phyloP scores from a whole-genome alignment of 2,113 vertebrate species.

The Labrus mixtus region DNA sequence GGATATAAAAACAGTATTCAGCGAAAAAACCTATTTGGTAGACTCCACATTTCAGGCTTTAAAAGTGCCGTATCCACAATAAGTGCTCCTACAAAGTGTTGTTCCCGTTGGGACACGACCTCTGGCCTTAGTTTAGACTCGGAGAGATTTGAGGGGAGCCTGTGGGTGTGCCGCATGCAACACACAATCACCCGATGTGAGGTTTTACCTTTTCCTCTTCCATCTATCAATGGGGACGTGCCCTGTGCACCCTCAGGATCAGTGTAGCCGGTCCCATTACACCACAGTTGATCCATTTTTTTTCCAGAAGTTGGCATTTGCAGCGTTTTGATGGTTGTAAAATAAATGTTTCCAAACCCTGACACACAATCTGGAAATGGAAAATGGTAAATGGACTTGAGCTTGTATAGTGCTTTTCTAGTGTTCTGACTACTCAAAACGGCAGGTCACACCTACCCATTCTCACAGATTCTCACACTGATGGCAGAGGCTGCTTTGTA shows the following conservation, averaged over 20 bases:
- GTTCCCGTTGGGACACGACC: slow-evolving; percentile 60
- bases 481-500: not conserved
- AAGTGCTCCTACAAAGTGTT: slow-evolving; percentile 75
- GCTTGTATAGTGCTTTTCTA: no score
- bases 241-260: slow-evolving; percentile 69
- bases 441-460: no score
- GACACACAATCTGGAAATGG: no score
- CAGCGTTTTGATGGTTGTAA: not conserved
- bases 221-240: slow-evolving; percentile 72
- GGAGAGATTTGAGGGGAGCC: slow-evolving; percentile 67
- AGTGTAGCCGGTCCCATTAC: slow-evolving; percentile 69
- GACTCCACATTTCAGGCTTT: slow-evolving; percentile 51
- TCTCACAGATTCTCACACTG: no score
- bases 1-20: slow-evolving; percentile 13
- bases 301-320: slow-evolving; percentile 29
- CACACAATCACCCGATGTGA: slow-evolving; percentile 61
- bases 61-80: slow-evolving; percentile 65
- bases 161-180: slow-evolving; percentile 39
- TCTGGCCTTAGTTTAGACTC: slow-evolving; percentile 72
- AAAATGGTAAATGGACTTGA: no score
- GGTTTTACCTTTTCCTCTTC: slow-evolving; percentile 64
- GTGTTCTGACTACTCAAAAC: no score
- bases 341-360: no score
- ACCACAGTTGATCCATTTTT: slow-evolving; percentile 63
- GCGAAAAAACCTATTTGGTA: slow-evolving; percentile 34